Base-by-base conservation (phyloP, 2,797 vertebrate genomes). In the Ctenosaura bakeri region DNA sequence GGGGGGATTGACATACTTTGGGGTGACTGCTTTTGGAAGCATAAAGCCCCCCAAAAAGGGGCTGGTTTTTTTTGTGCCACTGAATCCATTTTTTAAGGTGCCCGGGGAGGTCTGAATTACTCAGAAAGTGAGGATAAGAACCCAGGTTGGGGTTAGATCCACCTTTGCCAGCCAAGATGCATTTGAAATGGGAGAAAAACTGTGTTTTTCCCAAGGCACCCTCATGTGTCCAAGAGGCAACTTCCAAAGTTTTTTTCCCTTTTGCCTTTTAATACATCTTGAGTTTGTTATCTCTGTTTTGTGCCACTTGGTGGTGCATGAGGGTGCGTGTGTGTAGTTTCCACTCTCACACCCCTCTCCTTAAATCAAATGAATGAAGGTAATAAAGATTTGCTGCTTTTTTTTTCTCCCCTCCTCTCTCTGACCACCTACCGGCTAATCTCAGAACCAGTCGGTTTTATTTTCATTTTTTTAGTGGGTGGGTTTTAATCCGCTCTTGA, bases 291-390 rank as follows among this genome's bases (percentile, higher is more conserved):
- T 98, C 98, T 97, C 98, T 97, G 95, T 97, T 97, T 95, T 96
- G 98, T 98, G 98, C 98, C 98, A 98, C 98, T 98, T 98, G 98
- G 98, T 98, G 98, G 98, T 98, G 98, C 97, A 50, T 12, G 77
- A 97, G 97, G 22, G 98, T 97, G 98, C 98, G 98, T 97, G 97
- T 98, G 97, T 97, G 97, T 97, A 96, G 69, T 66, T 81, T 29
- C 18, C 59, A 62, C 56, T 26, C 86, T 52, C 91, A 66, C 91
- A 50, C 66, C 73, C 91, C 77, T 35, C 88, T 29, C 89, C 62
- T 76, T 32, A 86, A 97, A 97, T 97, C 97, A 95, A 97, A 97
- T 95, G 97, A 97, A 97, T 96, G 97, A 94, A 97, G 97, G 97
- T 97, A 96, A 96, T 96, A 76, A 91, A 96, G n/a, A 29, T 66